Evolutionary conservation across 2,113 vertebrate genomes (phyloP).

Genomic region (Paraplagusia blochii): DNA sequence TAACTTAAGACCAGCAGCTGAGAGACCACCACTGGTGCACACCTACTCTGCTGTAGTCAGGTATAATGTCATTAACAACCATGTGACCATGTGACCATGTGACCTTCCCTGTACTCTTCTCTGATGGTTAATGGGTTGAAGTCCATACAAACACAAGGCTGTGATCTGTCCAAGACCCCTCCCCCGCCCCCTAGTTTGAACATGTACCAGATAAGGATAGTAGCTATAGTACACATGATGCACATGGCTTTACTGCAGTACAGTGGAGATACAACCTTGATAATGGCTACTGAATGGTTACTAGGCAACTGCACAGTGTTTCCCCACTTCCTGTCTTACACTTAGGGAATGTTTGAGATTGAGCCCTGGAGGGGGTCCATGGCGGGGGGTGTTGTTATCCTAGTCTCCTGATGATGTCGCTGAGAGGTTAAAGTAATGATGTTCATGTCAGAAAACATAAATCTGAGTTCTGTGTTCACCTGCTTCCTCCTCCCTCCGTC

Average conservation of each 20-base stretch:
- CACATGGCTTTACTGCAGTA: too few relatives aligned
- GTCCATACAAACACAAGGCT: conserved; percentile 3
- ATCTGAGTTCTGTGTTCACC: too few relatives aligned
- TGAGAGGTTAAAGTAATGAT: conserved; percentile 12
- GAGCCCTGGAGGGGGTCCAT: conserved; percentile 5
- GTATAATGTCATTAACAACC: conserved; percentile 30
- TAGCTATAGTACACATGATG: too few relatives aligned
- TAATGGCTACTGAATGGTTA: too few relatives aligned
- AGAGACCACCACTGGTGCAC: conserved; percentile 3
- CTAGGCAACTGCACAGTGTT: conserved; percentile 67
- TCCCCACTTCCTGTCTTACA: conserved; percentile 48
- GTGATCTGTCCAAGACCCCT: too few relatives aligned
- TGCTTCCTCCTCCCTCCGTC: too few relatives aligned
- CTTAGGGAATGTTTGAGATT: conserved; percentile 1
- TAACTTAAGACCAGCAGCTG: conserved; percentile 36
- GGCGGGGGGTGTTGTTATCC: conserved; percentile 25
- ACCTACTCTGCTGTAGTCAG: neutral
- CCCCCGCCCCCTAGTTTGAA: too few relatives aligned
- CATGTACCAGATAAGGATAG: too few relatives aligned
- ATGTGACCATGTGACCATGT: conserved; percentile 1
- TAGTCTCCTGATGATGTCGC: conserved; percentile 41
- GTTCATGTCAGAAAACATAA: conserved; percentile 5
- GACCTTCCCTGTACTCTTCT: conserved; percentile 21
- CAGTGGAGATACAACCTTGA: too few relatives aligned
- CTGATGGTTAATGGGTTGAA: conserved; percentile 14